These are phyloP conservation scores for Mallotus villosus DNA, from an alignment of 2,797 vertebrate species.

Conservation along the genomic window DNA sequence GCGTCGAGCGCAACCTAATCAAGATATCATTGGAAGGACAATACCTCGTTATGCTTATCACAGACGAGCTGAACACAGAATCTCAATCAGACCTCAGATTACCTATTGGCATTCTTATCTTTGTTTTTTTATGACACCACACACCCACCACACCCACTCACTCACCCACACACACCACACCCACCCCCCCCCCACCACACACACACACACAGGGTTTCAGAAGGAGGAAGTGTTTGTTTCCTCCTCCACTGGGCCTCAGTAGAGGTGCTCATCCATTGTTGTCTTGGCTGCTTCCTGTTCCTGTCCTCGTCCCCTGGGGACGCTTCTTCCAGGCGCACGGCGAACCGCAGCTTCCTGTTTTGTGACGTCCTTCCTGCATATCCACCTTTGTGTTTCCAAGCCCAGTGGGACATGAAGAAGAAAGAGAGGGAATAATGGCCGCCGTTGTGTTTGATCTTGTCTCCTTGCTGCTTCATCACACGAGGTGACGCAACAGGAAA, in stretches of 20 bases:
- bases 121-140: not conserved
- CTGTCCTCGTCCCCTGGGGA: conserved; percentile 27
- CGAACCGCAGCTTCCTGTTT: conserved; percentile 49
- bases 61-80: not conserved
- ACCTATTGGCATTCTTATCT: not conserved
- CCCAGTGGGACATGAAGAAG: not conserved
- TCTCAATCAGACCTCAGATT: not conserved
- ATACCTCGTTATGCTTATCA: not conserved
- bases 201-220: conserved; percentile 7
- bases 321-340: not conserved
- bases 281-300: conserved; percentile 24
- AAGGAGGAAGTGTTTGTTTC: conserved; percentile 12
- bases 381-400: not conserved
- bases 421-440: not conserved
- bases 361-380: conserved; percentile 38
- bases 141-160: not conserved
- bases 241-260: conserved; percentile 21
- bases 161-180: not conserved
- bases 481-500: conserved; percentile 4
- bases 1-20: no score
- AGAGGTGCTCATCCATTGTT: conserved; percentile 37
- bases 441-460: not conserved
- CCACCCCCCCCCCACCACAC: conserved; percentile 12
- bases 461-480: conserved; percentile 23
- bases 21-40: not conserved